Evolutionary conservation across 2,113 vertebrate genomes (phyloP).

Genomic region (Gasterosteus nipponicus): DNA sequence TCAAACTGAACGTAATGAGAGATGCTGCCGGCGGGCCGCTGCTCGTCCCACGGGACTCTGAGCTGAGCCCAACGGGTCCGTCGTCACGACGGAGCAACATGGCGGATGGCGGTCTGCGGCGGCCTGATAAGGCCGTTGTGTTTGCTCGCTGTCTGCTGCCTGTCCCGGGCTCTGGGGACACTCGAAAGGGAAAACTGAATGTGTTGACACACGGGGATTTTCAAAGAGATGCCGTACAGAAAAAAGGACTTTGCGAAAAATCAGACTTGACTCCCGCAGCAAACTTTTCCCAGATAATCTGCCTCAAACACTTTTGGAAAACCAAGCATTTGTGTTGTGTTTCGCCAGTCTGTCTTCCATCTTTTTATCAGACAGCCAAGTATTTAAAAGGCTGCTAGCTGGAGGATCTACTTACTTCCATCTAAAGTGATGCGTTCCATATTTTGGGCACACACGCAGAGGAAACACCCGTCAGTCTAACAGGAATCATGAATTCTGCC

Average conservation of each 20-base stretch:
- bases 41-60: conserved; percentile 38
- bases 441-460: neutral
- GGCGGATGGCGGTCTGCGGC: conserved; percentile 40
- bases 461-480: neutral
- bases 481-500: neutral
- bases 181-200: conserved; percentile 19
- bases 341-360: no score
- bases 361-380: no score
- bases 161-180: neutral
- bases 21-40: conserved; percentile 39
- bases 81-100: conserved; percentile 15
- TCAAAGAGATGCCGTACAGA: conserved; percentile 12
- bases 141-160: conserved; percentile 41
- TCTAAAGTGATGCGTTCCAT: neutral
- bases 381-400: neutral
- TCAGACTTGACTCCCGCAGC: neutral
- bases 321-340: neutral
- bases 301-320: neutral
- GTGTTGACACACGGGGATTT: conserved; percentile 16
- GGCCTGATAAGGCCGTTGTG: conserved; percentile 62
- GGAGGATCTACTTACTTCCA: conserved; percentile 1
- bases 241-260: conserved; percentile 14
- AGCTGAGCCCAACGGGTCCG: conserved; percentile 51
- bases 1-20: neutral
- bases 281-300: neutral